Percentiles rank a stretch among this genome's conserved stretches.
Conservation (phyloP, 2,797 vertebrate genomes). For the Eulemur albifrons region DNA sequence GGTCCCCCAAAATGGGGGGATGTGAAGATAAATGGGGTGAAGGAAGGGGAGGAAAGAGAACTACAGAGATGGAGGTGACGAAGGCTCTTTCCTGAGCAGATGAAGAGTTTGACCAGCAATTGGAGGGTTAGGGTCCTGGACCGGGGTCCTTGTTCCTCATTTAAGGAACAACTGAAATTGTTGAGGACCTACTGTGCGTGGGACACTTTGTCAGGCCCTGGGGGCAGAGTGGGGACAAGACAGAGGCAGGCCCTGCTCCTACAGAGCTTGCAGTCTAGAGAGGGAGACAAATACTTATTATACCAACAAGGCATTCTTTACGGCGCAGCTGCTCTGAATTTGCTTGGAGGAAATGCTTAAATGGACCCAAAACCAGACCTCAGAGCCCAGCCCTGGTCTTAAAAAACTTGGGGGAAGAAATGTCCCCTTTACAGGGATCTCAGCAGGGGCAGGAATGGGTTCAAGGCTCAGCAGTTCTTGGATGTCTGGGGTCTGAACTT, state of each 20-base stretch:
- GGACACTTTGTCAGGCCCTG: neutral
- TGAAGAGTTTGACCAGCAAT: neutral
- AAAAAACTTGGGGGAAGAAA: neutral
- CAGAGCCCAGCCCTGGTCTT: neutral
- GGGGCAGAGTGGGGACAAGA: neutral
- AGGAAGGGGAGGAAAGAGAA: neutral
- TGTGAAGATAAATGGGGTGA: neutral
- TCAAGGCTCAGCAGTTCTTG: neutral
- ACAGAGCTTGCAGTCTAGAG: neutral
- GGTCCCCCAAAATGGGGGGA: neutral
- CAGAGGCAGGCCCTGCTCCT: neutral
- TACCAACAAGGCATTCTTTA: neutral
- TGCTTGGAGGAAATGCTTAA: neutral
- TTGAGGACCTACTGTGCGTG: neutral
- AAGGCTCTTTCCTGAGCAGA: neutral
- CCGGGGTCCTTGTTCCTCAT: neutral
- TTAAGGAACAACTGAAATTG: neutral
- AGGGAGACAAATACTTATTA: neutral
- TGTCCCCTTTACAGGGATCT: neutral
- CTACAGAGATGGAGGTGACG: neutral
- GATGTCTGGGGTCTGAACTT: neutral
- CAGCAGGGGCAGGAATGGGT: neutral
- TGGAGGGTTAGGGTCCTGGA: neutral
- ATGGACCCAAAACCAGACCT: neutral
- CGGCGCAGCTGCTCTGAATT: neutral